phyloP scores from a whole-genome alignment of 2,797 vertebrate species.

The Sitta carolinensis region DNA sequence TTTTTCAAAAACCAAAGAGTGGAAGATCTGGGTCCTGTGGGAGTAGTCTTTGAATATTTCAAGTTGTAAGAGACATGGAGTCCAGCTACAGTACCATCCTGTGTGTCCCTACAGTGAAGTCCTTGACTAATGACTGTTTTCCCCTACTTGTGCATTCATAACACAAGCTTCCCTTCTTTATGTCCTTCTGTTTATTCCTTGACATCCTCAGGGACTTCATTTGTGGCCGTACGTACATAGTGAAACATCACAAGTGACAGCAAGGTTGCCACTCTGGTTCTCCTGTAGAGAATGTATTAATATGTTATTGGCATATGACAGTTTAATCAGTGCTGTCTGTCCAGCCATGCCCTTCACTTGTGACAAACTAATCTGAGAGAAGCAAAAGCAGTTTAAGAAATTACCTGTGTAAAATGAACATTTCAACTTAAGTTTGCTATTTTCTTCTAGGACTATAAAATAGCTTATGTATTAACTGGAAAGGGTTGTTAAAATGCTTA shows the following conservation, averaged over 20 bases:
- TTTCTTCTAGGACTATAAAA: neutral
- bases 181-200: neutral
- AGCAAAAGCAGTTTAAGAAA: slow-evolving; percentile 3
- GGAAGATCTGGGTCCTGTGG: neutral
- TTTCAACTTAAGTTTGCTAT: neutral
- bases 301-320: slow-evolving; percentile 15
- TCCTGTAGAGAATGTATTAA: neutral
- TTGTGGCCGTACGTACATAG: neutral
- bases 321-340: slow-evolving; percentile 46
- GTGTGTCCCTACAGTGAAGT: neutral
- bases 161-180: neutral
- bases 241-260: neutral
- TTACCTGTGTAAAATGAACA: neutral
- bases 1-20: neutral
- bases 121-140: neutral
- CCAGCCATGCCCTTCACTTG: neutral
- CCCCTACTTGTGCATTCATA: neutral
- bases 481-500: neutral
- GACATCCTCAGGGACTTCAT: neutral
- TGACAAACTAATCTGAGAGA: slow-evolving; percentile 27
- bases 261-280: slow-evolving; percentile 3
- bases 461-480: neutral
- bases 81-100: neutral
- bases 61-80: neutral
- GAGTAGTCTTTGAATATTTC: neutral